A percentile compares a stretch with the other conserved stretches of the same genome.
These are phyloP conservation scores for Physella acuta DNA, from an alignment of 1,140 invertebrate genomes.

Conservation along the genomic window DNA sequence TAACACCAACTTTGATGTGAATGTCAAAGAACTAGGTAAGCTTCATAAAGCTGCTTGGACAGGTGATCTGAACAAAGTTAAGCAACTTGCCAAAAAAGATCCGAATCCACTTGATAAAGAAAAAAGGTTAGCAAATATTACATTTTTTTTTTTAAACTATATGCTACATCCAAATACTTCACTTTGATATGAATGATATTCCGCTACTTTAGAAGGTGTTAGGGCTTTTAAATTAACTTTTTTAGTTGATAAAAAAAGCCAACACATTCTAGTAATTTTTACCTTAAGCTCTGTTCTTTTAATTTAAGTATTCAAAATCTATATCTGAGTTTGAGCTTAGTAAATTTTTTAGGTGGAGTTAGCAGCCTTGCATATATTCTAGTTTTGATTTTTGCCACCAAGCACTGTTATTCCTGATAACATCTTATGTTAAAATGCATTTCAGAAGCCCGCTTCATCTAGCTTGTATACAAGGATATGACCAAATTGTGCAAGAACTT, in stretches of 20 bases:
- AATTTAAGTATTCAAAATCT: too few species aligned
- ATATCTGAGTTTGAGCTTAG: too few species aligned
- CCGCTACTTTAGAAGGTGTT: too few species aligned
- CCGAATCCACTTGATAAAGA: slow-evolving; percentile 49
- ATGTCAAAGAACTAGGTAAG: slow-evolving; percentile 50
- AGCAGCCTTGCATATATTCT: too few species aligned
- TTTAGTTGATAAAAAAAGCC: too few species aligned
- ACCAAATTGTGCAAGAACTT: slow-evolving; percentile 41
- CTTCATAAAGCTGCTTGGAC: slow-evolving; percentile 52
- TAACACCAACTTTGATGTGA: slow-evolving; percentile 41
- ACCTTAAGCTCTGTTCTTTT: too few species aligned
- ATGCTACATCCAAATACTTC: background rate
- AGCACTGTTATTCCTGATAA: too few species aligned
- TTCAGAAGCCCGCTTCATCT: slow-evolving; percentile 53
- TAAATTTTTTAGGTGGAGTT: too few species aligned
- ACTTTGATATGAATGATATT: background rate
- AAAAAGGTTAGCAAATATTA: slow-evolving; percentile 40
- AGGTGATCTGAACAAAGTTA: slow-evolving; percentile 48
- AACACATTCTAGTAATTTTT: too few species aligned
- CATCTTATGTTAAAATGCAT: too few species aligned
- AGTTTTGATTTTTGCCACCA: too few species aligned
- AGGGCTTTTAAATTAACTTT: too few species aligned
- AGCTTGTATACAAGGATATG: slow-evolving; percentile 45
- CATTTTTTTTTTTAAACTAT: background rate
- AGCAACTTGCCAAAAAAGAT: slow-evolving; percentile 50